Conservation (phyloP, 37 sponge, comb jelly and placozoan genomes). For the Tethya wilhelma region DNA sequence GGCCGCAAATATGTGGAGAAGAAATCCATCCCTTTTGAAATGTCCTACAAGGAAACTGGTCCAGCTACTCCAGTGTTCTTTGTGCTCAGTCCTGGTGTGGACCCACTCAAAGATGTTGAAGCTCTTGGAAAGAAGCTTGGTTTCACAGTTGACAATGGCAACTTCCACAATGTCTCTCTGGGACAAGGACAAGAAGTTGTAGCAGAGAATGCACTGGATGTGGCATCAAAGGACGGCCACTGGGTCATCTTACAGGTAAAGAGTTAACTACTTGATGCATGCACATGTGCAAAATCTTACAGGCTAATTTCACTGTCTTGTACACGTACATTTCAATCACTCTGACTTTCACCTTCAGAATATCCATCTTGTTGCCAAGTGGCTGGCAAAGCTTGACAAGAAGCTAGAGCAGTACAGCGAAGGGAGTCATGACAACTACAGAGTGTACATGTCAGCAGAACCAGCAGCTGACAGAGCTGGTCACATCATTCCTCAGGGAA, state of each 20-base stretch:
- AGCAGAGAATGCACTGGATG: constrained; percentile 94
- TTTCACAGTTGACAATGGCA: constrained; percentile 80
- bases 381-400: constrained; percentile 98
- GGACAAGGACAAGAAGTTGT: constrained; percentile 99
- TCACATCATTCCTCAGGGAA: constrained; percentile 98
- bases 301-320: no score
- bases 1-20: constrained; percentile 93
- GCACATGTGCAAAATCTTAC: no score
- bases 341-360: constrained; percentile 72
- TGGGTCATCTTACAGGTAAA: constrained; percentile 94
- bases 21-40: constrained; percentile 84
- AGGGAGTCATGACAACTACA: constrained; percentile 80
- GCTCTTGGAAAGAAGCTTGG: constrained; percentile 94
- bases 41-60: constrained; percentile 93
- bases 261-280: neutral
- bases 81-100: constrained; percentile 97
- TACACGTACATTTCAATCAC: neutral
- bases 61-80: constrained; percentile 98
- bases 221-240: constrained; percentile 93
- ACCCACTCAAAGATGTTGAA: constrained; percentile 98
- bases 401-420: constrained; percentile 88
- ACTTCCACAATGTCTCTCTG: constrained; percentile 96
- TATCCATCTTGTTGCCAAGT: constrained; percentile 94
- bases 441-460: constrained; percentile 99
- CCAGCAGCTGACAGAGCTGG: constrained; percentile 83